phyloP scores from a whole-genome alignment of 1,140 invertebrate species.

The Drosophila chauvacae region DNA sequence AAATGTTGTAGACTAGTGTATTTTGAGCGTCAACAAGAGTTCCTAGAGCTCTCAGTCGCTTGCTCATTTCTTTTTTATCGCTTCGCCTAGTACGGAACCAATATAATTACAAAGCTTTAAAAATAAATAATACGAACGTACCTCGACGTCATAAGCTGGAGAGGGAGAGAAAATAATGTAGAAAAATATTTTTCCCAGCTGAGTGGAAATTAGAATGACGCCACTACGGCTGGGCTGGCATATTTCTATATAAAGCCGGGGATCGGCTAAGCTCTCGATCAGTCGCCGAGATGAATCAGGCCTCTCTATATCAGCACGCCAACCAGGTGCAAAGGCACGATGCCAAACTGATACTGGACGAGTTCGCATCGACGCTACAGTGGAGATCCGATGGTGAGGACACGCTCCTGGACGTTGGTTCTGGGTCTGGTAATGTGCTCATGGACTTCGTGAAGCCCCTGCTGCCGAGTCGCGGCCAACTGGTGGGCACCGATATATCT shows the following conservation, averaged over 20 bases:
- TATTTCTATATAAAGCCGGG: slow-evolving; percentile 62
- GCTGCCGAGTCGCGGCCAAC: slow-evolving; percentile 85
- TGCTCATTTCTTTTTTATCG: not conserved
- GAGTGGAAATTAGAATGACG: slow-evolving; percentile 27
- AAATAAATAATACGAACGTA: slow-evolving; percentile 58
- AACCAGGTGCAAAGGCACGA: slow-evolving; percentile 89
- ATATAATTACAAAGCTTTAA: slow-evolving; percentile 60
- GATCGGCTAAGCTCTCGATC: slow-evolving; percentile 23
- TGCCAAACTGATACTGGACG: slow-evolving; percentile 88
- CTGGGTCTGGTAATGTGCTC: slow-evolving; percentile 91
- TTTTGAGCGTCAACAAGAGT: slow-evolving; percentile 1
- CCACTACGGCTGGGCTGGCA: slow-evolving; percentile 18
- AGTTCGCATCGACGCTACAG: slow-evolving; percentile 87
- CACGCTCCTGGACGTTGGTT: slow-evolving; percentile 91
- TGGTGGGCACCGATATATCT: slow-evolving; percentile 89
- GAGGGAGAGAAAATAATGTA: not conserved
- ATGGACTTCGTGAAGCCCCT: slow-evolving; percentile 88
- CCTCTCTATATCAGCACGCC: slow-evolving; percentile 84
- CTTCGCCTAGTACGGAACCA: slow-evolving; percentile 15
- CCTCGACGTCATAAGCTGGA: slow-evolving; percentile 38
- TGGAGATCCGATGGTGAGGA: slow-evolving; percentile 86
- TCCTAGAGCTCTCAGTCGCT: slow-evolving; percentile 3
- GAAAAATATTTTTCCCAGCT: not conserved
- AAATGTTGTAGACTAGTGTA: slow-evolving; percentile 29
- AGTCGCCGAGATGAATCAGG: slow-evolving; percentile 74